Percentiles rank a stretch among this genome's conserved stretches.
phyloP scores from a whole-genome alignment of 2,797 vertebrate genomes.

The Clarias pachynema region DNA sequence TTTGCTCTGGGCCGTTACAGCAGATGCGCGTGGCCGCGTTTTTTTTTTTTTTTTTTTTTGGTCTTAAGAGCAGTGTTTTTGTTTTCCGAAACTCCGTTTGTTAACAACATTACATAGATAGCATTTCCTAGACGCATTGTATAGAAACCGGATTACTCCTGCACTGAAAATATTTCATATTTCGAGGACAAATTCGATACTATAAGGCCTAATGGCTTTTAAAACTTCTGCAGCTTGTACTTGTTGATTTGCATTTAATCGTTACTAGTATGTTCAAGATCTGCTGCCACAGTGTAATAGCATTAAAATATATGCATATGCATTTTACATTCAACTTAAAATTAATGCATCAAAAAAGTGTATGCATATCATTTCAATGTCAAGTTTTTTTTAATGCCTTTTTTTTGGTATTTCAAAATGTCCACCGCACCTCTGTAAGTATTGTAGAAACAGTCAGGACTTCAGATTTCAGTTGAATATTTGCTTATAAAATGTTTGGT shows the following conservation, averaged over 20 bases:
- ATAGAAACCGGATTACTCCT: not conserved
- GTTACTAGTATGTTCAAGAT: too few species aligned
- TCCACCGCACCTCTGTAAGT: not conserved
- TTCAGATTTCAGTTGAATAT: not conserved
- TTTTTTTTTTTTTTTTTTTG: not conserved
- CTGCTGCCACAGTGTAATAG: not conserved
- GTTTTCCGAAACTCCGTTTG: not conserved
- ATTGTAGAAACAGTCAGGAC: not conserved
- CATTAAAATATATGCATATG: not conserved
- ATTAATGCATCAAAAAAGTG: not conserved
- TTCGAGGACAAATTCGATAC: not conserved
- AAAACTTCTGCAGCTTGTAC: not conserved
- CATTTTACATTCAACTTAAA: not conserved
- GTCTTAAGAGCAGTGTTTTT: not conserved
- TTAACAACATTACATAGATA: not conserved
- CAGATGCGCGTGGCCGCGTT: not conserved
- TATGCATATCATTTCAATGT: not conserved
- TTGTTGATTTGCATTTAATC: not conserved
- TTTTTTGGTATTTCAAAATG: not conserved
- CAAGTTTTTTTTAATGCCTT: not conserved
- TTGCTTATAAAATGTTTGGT: not conserved
- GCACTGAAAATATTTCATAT: not conserved
- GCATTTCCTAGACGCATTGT: not conserved
- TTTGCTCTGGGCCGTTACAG: conserved; percentile 51
- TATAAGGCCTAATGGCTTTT: not conserved